Conservation (phyloP, 2,113 vertebrate genomes). For the Pionites leucogaster region DNA sequence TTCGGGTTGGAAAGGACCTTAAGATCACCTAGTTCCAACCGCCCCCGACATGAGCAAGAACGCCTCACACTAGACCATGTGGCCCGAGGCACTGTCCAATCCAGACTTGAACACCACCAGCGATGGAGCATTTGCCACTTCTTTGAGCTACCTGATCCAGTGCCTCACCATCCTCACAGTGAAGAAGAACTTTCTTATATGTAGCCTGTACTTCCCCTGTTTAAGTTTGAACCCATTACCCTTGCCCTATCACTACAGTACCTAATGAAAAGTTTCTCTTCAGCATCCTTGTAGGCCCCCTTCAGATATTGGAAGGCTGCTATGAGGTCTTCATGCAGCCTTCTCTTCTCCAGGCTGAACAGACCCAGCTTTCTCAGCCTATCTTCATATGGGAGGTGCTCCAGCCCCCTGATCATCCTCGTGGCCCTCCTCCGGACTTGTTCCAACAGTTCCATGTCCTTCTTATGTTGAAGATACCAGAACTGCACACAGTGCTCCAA, state of each 20-base stretch:
- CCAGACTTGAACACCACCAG: neutral
- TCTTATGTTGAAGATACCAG: too few relatives aligned
- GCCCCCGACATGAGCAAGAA: neutral
- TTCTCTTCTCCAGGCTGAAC: neutral
- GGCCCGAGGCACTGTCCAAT: neutral
- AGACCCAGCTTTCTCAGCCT: neutral
- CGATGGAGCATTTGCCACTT: neutral
- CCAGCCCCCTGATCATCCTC: too few relatives aligned
- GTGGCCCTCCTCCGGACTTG: too few relatives aligned
- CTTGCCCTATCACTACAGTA: neutral
- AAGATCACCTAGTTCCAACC: neutral
- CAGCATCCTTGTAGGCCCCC: neutral
- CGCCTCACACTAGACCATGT: neutral
- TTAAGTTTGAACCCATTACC: neutral
- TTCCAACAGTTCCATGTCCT: too few relatives aligned
- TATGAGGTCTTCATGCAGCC: neutral
- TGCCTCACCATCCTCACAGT: neutral
- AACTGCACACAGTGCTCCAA: too few relatives aligned
- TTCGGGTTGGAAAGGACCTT: neutral
- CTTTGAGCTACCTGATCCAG: neutral
- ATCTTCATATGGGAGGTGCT: neutral
- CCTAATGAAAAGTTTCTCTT: neutral
- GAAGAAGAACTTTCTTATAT: neutral
- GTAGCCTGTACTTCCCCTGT: neutral
- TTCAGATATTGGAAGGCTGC: neutral